Evolutionary conservation across 2,113 vertebrate species (phyloP), one percentile per base, ranked within the genome.

Genomic region (Semnopithecus entellus): DNA sequence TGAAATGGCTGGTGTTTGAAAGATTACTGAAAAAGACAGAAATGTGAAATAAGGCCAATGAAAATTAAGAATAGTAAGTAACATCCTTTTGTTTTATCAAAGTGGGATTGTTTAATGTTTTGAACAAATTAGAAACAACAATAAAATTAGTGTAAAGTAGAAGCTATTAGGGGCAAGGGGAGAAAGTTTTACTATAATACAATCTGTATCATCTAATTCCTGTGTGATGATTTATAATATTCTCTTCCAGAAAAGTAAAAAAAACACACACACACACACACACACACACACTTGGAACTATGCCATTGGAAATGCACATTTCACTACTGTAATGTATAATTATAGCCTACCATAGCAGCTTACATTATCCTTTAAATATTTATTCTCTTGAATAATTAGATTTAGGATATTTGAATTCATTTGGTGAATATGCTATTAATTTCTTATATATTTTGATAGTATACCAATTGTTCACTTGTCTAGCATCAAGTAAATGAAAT

Each of bases 311-410:
- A 97, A 88, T 68, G n/a, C 57, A 85, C 76, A 83, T 95, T 96
- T 95, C 84, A 64, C 78, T 55, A 68, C 48, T 90, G 70, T 85
- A 88, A 95, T 92, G 81, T 95, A 86, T 98, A 97, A 97, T 97
- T 96, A 97, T 97, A 97, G 86, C 91, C 84, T 96, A 73, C 48
- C 55, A 85, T 90, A 90, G 84, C 52, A 96, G 94, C 81, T 85
- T 96, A 94, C 76, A 50, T 90, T 92, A 84, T 88, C 76, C 66
- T 96, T 98, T 98, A 97, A 98, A 97, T 98, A 97, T 98, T 98
- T 97, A 98, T 97, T 86, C 80, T 88, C 75, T 88, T 95, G 92
- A 97, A 92, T 98, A 97, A 98, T 97, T 97, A 83, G 95, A 97
- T 98, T 97, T 95, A 92, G 92, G 88, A 80, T 78, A 86, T 96